These are phyloP conservation scores for Microcebus jonahi DNA, from an alignment of 2,113 vertebrate species.

Conservation along the genomic window DNA sequence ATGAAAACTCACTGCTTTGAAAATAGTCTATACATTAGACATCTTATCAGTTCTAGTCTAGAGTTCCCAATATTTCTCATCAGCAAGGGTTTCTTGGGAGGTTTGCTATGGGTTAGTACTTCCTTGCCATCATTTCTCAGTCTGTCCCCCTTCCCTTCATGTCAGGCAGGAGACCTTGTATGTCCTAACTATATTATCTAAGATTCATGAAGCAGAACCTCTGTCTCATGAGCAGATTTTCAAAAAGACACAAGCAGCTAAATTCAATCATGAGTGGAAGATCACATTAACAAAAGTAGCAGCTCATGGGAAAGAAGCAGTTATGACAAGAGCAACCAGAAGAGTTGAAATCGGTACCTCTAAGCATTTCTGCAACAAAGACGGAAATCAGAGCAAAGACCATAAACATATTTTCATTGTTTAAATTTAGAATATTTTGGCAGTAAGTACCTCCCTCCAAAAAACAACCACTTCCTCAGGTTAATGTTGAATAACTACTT, in stretches of 20 bases:
- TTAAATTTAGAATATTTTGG: conserved; percentile 4
- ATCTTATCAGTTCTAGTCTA: background rate
- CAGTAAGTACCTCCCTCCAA: background rate
- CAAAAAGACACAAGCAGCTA: conserved; percentile 77
- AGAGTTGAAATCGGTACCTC: conserved; percentile 71
- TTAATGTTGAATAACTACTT: conserved; percentile 13
- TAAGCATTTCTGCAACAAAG: conserved; percentile 73
- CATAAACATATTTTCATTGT: conserved; percentile 46
- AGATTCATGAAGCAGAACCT: conserved; percentile 79
- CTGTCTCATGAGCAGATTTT: conserved; percentile 80
- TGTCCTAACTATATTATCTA: conserved; percentile 78
- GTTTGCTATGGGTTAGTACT: background rate
- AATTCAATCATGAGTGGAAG: conserved; percentile 75
- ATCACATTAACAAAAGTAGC: conserved; percentile 70
- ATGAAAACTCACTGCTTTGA: background rate
- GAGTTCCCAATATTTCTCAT: background rate
- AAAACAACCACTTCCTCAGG: background rate
- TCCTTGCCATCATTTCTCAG: conserved; percentile 61
- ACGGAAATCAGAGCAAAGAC: background rate
- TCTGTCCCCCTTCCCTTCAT: background rate
- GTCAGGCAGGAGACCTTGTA: conserved; percentile 66
- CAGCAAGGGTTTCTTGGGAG: background rate
- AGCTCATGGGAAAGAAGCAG: conserved; percentile 45
- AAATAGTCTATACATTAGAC: background rate
- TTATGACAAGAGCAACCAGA: conserved; percentile 64